These are phyloP conservation scores for Chunga burmeisteri DNA, from an alignment of 2,113 vertebrate genomes.

Conservation along the genomic window DNA sequence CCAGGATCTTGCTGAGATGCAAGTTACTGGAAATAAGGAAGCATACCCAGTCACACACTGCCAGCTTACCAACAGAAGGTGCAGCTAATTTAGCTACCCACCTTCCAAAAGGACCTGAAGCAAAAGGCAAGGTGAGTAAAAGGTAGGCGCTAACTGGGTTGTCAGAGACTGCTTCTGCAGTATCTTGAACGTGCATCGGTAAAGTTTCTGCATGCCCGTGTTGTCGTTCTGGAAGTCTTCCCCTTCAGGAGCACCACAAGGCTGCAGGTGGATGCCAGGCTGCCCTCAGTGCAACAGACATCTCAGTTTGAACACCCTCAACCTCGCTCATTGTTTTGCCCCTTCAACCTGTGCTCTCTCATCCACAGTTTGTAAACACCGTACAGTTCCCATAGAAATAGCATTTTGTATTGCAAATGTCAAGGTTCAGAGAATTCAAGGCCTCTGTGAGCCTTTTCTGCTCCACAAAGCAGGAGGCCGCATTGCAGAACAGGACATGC, in stretches of 20 bases:
- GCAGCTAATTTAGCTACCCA: background rate
- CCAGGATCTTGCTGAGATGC: background rate
- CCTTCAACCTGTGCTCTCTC: background rate
- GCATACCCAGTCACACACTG: accelerated
- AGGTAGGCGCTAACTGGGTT: background rate
- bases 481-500: accelerated
- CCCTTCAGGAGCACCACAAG: background rate
- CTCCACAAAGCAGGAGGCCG: background rate
- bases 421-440: accelerated
- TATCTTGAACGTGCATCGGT: accelerated
- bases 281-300: accelerated
- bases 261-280: background rate
- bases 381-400: accelerated
- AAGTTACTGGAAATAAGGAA: background rate
- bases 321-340: accelerated
- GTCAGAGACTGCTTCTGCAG: background rate
- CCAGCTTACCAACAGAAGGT: background rate
- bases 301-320: too few relatives aligned
- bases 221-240: accelerated
- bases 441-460: background rate
- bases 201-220: accelerated
- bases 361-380: accelerated
- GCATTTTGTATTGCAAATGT: accelerated
- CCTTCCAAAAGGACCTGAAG: background rate
- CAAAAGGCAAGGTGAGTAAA: background rate